Percentiles rank a stretch among this genome's conserved stretches.
Conservation (phyloP, 2,888 invertebrate genomes). For the Cephus pygmeus region DNA sequence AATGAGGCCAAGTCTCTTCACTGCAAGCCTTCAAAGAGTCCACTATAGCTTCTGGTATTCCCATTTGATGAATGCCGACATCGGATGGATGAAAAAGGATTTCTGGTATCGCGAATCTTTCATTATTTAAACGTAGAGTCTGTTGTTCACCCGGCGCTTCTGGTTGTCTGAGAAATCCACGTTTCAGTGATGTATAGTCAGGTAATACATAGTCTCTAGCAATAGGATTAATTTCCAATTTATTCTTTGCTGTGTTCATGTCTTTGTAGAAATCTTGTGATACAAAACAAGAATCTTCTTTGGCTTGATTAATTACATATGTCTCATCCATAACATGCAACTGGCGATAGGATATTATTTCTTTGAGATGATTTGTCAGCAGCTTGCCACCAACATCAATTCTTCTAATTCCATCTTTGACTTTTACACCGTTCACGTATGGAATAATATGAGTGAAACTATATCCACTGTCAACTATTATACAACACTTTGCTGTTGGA, state of each 20-base stretch:
- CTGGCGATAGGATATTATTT: constrained; percentile 95
- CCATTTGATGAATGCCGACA: constrained; percentile 91
- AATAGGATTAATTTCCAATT: constrained; percentile 76
- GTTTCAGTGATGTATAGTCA: constrained; percentile 89
- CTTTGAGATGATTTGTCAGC: constrained; percentile 97
- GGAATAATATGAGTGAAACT: constrained; percentile 96
- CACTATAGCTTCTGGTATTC: constrained; percentile 89
- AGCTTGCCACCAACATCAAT: constrained; percentile 97
- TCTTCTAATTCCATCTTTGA: constrained; percentile 78
- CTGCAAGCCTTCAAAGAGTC: constrained; percentile 82
- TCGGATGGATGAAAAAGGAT: constrained; percentile 94
- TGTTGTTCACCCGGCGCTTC: constrained; percentile 73
- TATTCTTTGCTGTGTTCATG: constrained; percentile 75
- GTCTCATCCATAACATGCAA: constrained; percentile 99
- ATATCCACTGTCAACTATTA: constrained; percentile 94
- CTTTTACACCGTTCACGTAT: constrained; percentile 77
- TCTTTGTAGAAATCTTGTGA: constrained; percentile 85
- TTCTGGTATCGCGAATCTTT: constrained; percentile 95
- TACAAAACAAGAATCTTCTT: constrained; percentile 97
- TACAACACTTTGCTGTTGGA: constrained; percentile 71
- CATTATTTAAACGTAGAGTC: constrained; percentile 89
- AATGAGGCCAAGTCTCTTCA: constrained; percentile 77
- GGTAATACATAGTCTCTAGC: constrained; percentile 94
- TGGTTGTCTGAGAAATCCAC: constrained; percentile 77
- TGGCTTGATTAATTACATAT: constrained; percentile 97